Conservation (phyloP, 2,888 invertebrate genomes). For the Plebejus anna region DNA sequence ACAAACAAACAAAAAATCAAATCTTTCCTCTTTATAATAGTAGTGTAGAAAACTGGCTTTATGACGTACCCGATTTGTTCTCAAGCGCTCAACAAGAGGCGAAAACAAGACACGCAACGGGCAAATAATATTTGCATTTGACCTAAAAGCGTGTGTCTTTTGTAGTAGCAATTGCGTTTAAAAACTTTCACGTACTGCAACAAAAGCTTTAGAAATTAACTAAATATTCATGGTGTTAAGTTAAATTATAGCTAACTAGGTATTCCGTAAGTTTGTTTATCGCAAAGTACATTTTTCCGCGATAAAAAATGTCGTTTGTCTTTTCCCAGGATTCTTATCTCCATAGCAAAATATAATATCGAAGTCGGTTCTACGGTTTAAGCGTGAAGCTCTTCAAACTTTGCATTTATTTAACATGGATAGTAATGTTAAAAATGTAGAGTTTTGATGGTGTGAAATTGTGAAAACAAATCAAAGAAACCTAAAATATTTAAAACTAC, state of each 20-base stretch:
- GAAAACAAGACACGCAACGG: slow-evolving; percentile 64
- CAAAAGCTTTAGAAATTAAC: not conserved
- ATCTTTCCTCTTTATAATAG: too few species aligned
- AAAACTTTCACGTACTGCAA: slow-evolving; percentile 34
- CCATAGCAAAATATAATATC: too few species aligned
- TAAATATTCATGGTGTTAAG: not conserved
- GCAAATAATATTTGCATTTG: slow-evolving; percentile 71
- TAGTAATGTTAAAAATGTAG: not conserved
- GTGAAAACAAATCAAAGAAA: not conserved
- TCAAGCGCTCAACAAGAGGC: slow-evolving; percentile 55
- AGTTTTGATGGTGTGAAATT: not conserved
- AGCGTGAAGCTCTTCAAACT: too few species aligned
- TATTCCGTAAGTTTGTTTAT: too few species aligned
- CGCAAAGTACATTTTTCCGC: too few species aligned
- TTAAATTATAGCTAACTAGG: not conserved
- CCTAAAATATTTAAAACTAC: not conserved
- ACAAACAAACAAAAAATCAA: too few species aligned
- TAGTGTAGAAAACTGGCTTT: slow-evolving; percentile 64
- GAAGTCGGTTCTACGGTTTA: too few species aligned
- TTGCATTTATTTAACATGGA: too few species aligned
- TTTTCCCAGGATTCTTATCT: too few species aligned
- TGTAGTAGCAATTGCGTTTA: slow-evolving; percentile 44
- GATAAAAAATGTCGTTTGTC: too few species aligned
- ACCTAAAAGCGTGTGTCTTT: slow-evolving; percentile 62
- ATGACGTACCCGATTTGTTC: slow-evolving; percentile 69